phyloP scores from a whole-genome alignment of 2,113 vertebrate species.

The human region DNA sequence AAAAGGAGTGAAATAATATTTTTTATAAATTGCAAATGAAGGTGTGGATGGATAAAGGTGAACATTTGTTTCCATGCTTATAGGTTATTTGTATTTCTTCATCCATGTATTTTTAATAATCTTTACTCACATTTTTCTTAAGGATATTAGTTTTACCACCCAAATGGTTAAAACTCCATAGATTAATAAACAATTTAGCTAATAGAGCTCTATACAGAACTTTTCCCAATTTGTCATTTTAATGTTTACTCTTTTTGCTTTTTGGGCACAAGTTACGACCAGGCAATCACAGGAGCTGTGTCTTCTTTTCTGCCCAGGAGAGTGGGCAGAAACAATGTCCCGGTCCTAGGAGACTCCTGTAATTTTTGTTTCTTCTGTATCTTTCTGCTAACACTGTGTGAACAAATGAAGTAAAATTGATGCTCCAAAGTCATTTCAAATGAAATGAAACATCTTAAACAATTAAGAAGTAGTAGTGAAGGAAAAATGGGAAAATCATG shows the following conservation, averaged over 20 bases:
- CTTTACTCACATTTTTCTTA: not conserved
- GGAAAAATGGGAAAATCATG: not conserved
- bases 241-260: not conserved
- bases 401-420: not conserved
- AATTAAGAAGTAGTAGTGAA: not conserved
- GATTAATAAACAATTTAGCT: not conserved
- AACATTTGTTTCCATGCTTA: not conserved
- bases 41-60: not conserved
- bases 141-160: not conserved
- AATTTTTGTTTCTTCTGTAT: not conserved
- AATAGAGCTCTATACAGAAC: not conserved
- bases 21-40: not conserved
- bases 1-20: not conserved
- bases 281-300: not conserved
- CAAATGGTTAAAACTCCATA: not conserved
- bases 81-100: not conserved
- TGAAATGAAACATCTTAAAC: not conserved
- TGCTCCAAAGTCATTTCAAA: not conserved
- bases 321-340: not conserved
- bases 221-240: not conserved
- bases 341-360: not conserved
- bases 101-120: not conserved
- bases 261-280: not conserved
- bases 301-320: not conserved
- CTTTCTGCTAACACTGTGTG: not conserved